A percentile compares a stretch with the other conserved stretches of the same genome.
Evolutionary conservation across 2,888 invertebrate species (phyloP).

Genomic region (Perithous albicinctus): DNA sequence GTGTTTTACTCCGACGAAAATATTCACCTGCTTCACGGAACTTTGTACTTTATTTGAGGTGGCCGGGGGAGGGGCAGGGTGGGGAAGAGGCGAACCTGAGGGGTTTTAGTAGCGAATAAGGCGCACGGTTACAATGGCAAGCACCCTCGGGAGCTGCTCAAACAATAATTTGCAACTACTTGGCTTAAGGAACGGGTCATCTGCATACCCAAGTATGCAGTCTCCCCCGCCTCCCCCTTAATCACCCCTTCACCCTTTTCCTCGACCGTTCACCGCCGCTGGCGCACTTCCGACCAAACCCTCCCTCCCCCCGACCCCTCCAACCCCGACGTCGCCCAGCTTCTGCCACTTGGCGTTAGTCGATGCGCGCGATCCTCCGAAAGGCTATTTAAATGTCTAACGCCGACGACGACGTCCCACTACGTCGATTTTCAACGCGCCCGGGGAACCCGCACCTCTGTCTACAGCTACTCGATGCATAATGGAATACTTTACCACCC

Average conservation of each 20-base stretch:
- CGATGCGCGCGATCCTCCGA: constrained; percentile 59
- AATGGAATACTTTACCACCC: constrained; percentile 47
- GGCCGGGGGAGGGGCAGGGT: constrained; percentile 26
- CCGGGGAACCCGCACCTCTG: background rate
- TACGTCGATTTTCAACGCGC: constrained; percentile 44
- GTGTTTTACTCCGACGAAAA: constrained; percentile 43
- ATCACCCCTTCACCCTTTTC: no score
- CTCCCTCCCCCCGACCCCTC: constrained; percentile 8
- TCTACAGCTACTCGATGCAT: constrained; percentile 38
- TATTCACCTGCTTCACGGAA: constrained; percentile 42
- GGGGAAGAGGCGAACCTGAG: no score
- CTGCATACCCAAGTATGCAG: constrained; percentile 69
- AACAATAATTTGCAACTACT: constrained; percentile 72
- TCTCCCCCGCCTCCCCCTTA: no score
- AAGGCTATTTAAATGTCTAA: constrained; percentile 70
- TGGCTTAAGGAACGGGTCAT: constrained; percentile 69
- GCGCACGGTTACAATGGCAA: constrained; percentile 53
- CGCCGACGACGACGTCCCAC: constrained; percentile 33
- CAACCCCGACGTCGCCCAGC: constrained; percentile 7
- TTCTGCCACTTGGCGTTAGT: constrained; percentile 61
- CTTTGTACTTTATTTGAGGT: constrained; percentile 59
- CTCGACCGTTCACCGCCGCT: constrained; percentile 18
- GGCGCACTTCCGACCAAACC: constrained; percentile 41
- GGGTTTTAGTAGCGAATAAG: constrained; percentile 35
- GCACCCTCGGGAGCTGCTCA: constrained; percentile 68